Base-by-base conservation (phyloP, 1,140 invertebrate species). In the Spodoptera frugiperda region DNA sequence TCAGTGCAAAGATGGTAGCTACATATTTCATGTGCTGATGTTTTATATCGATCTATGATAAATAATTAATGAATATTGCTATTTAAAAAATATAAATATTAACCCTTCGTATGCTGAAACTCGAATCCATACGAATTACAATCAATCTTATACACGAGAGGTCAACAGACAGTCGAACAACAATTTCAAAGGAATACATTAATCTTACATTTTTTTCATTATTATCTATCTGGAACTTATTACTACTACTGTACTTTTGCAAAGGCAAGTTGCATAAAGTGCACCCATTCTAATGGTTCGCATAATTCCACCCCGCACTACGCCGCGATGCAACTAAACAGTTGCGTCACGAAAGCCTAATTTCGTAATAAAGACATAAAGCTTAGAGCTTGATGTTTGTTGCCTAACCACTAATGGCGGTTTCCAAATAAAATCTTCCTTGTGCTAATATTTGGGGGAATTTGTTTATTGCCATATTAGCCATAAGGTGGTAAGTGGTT, bases 351-450 rank as follows among this genome's bases (percentile, higher is more conserved):
- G 65, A 44, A 70, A 71, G 30, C 46, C 21, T 55, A 59, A 73
- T 67, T 76, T 76, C n/a, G 54, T 54, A 78, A 82, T 82, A 70
- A 82, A 82, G 80, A 77, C 77, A 77, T 82, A 72, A 79, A 53
- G 71, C 48, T 82, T 79, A 78, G 77, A 78, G 71, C 76, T 78
- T 59, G 54, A 71, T 44, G 67, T 55, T 70, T 71, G 46, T 30
- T 67, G 44, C 55, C 59, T 59, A 46, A 81, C 80, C 77, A 61
- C 77, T 68, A 76, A 63, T 63, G 39, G 39, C 59, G 59, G 59
- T 57, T 44, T 39, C 12, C 39, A 63, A 63, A 63, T 63, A 63
- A 63, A 39, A 44, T 39, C 30, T 61, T 33, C n/a, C 39, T 63
- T 46, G n/a, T 15, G 12, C 39, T 12, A 63, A 63, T 63, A 63